A percentile compares a stretch with the other conserved stretches of the same genome.
phyloP scores from a whole-genome alignment of 2,888 invertebrate genomes.

The Catocala fraxini region DNA sequence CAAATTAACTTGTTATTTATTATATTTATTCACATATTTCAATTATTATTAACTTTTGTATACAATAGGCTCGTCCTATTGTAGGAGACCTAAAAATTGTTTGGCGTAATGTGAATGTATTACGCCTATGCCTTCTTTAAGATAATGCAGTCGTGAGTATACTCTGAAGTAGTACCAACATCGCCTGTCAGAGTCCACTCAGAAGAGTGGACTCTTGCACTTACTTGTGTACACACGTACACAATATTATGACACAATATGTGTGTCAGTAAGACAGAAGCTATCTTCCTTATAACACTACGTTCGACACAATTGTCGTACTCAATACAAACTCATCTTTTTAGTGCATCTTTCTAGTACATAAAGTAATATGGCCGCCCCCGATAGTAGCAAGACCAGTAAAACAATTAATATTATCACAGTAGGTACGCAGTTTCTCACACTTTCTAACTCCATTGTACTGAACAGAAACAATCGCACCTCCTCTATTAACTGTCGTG shows the following conservation, averaged over 20 bases:
- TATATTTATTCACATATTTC: no score
- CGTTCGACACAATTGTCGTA: constrained; percentile 7
- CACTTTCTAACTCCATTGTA: constrained; percentile 85
- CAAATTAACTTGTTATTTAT: no score
- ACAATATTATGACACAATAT: constrained; percentile 15
- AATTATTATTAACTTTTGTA: no score
- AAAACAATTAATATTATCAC: constrained; percentile 77
- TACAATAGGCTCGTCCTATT: no score
- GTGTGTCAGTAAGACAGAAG: constrained; percentile 17
- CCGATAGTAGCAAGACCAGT: constrained; percentile 48
- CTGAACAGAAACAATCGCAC: constrained; percentile 75
- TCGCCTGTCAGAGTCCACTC: no score
- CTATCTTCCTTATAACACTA: constrained; percentile 10
- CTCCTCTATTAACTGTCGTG: constrained; percentile 60
- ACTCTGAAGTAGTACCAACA: no score
- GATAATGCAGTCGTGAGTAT: no score
- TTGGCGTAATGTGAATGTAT: no score
- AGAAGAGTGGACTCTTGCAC: no score
- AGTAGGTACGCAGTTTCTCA: constrained; percentile 76
- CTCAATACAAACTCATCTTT: constrained; percentile 42
- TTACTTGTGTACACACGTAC: background rate
- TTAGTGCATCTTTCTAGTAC: constrained; percentile 52
- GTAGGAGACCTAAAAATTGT: no score
- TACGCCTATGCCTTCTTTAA: no score
- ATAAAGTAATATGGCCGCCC: constrained; percentile 42